Evolutionary conservation across 2,797 vertebrate species (phyloP).

Genomic region (Catamblyrhynchus diadema): DNA sequence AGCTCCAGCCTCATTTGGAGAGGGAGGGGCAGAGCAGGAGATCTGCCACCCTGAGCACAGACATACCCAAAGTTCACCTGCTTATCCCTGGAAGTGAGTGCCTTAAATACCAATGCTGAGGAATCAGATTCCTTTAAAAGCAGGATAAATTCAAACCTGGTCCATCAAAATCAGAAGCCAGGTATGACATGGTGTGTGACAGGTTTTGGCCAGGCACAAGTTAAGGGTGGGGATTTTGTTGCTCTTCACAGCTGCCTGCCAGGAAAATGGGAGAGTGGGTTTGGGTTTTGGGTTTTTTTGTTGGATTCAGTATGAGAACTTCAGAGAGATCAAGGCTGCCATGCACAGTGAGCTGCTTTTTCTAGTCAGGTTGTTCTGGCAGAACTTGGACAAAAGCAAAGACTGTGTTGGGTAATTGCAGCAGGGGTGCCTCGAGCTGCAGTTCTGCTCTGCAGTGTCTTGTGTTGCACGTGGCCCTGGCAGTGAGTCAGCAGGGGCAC

Average conservation of each 20-base stretch:
- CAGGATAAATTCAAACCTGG: accelerated
- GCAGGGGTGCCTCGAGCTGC: not conserved
- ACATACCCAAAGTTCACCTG: too few species aligned
- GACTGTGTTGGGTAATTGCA: not conserved
- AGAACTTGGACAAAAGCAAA: not conserved
- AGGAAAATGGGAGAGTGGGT: accelerated
- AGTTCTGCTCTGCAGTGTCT: not conserved
- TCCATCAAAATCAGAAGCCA: accelerated
- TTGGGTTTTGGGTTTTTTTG: not conserved
- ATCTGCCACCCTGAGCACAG: accelerated
- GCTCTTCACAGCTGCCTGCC: accelerated
- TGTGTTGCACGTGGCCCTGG: too few species aligned
- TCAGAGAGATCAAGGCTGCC: accelerated
- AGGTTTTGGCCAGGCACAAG: not conserved
- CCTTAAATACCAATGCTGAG: accelerated
- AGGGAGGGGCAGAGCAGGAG: too few species aligned
- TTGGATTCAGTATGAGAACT: not conserved
- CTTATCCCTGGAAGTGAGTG: not conserved
- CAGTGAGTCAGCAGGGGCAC: not conserved
- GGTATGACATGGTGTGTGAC: accelerated
- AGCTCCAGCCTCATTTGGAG: accelerated
- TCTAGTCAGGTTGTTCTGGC: not conserved
- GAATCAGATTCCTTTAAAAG: accelerated
- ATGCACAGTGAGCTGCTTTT: accelerated
- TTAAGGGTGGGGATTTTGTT: accelerated